These are phyloP conservation scores for Magallana ariakensis DNA, from an alignment of 1,140 invertebrate species.

Conservation along the genomic window DNA sequence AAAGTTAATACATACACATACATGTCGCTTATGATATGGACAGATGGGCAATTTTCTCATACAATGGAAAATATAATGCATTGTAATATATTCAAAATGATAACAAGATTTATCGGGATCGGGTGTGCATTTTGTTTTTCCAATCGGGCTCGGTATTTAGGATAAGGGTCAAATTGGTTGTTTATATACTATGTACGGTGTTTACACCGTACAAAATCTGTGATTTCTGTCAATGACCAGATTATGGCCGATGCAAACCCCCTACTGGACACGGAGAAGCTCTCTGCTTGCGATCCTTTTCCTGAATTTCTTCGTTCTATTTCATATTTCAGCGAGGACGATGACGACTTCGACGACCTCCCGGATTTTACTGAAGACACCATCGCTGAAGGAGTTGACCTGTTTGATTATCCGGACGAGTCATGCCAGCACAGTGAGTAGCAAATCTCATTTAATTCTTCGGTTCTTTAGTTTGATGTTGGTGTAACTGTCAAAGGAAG, in stretches of 20 bases:
- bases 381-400: slow-evolving; percentile 14
- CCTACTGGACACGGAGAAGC: neutral
- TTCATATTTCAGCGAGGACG: slow-evolving; percentile 51
- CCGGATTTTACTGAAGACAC: slow-evolving; percentile 39
- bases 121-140: neutral
- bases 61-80: too few relatives aligned
- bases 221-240: neutral
- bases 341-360: slow-evolving; percentile 52
- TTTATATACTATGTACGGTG: too few relatives aligned
- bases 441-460: neutral
- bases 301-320: slow-evolving; percentile 46
- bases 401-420: neutral
- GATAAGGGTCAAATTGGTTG: neutral
- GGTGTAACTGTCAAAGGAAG: too few relatives aligned
- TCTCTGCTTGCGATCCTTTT: slow-evolving; percentile 12
- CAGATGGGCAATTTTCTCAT: too few relatives aligned
- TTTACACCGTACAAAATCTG: too few relatives aligned
- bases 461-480: too few relatives aligned
- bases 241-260: slow-evolving; percentile 3
- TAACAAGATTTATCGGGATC: neutral
- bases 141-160: neutral
- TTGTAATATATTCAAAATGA: neutral
- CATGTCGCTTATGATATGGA: too few relatives aligned
- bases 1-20: too few relatives aligned
- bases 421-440: neutral